Conservation (phyloP, 2,797 vertebrate genomes). For the Diglossa cyanea region DNA sequence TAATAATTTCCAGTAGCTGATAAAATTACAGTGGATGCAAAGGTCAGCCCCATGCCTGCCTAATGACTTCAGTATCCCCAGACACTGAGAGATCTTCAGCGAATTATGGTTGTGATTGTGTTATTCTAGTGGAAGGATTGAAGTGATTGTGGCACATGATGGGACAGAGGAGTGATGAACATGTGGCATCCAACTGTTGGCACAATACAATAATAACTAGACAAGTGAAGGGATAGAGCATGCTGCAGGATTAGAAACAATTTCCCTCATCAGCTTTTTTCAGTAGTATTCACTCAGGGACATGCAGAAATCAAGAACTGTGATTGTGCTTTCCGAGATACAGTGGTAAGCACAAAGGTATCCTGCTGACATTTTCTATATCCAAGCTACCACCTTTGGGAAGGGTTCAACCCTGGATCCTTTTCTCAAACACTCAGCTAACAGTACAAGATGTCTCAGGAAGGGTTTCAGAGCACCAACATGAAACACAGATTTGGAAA, state of each 20-base stretch:
- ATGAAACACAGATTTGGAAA: not conserved
- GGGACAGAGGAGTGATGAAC: not conserved
- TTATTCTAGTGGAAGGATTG: not conserved
- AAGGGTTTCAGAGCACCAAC: not conserved
- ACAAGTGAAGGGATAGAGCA: not conserved
- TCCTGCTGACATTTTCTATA: not conserved
- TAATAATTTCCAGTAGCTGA: not conserved
- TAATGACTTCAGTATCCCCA: not conserved
- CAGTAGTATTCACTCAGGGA: not conserved
- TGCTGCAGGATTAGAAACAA: not conserved
- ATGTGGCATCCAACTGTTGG: not conserved
- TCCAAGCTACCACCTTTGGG: not conserved
- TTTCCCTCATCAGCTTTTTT: not conserved
- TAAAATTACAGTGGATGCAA: not conserved
- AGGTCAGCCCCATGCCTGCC: not conserved
- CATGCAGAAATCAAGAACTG: not conserved
- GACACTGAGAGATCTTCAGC: not conserved
- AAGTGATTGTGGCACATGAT: not conserved
- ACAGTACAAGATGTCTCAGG: not conserved
- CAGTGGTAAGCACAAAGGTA: not conserved
- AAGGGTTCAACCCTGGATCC: not conserved
- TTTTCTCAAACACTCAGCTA: not conserved
- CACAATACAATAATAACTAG: not conserved
- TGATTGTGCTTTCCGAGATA: not conserved
- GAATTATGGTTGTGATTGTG: not conserved